Percentiles rank a stretch among this genome's conserved stretches.
Evolutionary conservation across 2,113 vertebrate genomes (phyloP).

Genomic region (western clawed frog (Xenopus tropicalis)): DNA sequence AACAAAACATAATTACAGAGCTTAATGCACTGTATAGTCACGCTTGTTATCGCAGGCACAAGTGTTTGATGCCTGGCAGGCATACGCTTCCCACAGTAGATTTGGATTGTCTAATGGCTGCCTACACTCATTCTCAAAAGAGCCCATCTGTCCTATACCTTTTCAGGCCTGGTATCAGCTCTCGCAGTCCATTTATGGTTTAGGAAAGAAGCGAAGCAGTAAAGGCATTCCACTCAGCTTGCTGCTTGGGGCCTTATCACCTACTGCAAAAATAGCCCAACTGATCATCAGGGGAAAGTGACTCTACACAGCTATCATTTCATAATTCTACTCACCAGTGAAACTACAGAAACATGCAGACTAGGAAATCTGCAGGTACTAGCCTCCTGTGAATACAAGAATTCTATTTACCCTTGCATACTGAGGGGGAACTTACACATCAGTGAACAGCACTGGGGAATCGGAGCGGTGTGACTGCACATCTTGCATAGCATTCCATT

Average conservation of each 20-base stretch:
- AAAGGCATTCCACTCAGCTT: slow-evolving; percentile 59
- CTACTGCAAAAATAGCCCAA: slow-evolving; percentile 70
- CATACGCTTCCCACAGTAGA: slow-evolving; percentile 7
- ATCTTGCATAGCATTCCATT: slow-evolving; percentile 98
- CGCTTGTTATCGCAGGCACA: slow-evolving; percentile 16
- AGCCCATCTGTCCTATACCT: slow-evolving; percentile 53
- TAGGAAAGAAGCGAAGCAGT: slow-evolving; percentile 55
- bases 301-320: not conserved
- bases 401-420: too few species aligned
- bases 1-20: slow-evolving; percentile 34
- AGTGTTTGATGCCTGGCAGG: slow-evolving; percentile 12
- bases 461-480: slow-evolving; percentile 92
- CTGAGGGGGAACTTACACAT: slow-evolving; percentile 76
- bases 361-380: too few species aligned
- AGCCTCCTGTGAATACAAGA: too few species aligned
- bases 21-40: slow-evolving; percentile 1
- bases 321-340: too few species aligned
- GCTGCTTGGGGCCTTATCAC: slow-evolving; percentile 68
- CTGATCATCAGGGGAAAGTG: slow-evolving; percentile 58
- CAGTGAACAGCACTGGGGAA: slow-evolving; percentile 89
- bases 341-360: too few species aligned
- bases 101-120: slow-evolving; percentile 24
- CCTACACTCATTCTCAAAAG: slow-evolving; percentile 1
- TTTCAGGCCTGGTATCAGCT: slow-evolving; percentile 65
- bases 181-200: slow-evolving; percentile 68